A percentile compares a stretch with the other conserved stretches of the same genome.
These are phyloP conservation scores for Helicoverpa zea DNA, from an alignment of 1,140 invertebrate genomes.

Conservation along the genomic window DNA sequence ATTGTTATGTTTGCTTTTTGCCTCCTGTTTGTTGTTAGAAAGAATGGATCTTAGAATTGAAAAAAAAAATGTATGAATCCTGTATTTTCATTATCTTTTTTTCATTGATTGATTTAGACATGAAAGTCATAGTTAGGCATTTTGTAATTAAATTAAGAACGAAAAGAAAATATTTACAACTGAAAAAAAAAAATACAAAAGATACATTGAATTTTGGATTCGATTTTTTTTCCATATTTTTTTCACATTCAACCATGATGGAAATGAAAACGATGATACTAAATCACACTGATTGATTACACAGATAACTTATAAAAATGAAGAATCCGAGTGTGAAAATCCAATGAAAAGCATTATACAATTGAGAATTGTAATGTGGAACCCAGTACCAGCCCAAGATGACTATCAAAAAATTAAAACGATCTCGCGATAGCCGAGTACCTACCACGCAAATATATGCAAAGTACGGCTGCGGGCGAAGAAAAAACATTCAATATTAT, in stretches of 20 bases:
- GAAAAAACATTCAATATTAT: conserved; percentile 47
- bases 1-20: conserved; percentile 29
- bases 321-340: conserved; percentile 29
- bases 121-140: no score
- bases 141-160: no score
- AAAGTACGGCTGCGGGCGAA: conserved; percentile 21
- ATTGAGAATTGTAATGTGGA: conserved; percentile 24
- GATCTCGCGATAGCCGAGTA: conserved; percentile 7
- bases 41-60: background rate
- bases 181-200: background rate
- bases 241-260: conserved; percentile 4
- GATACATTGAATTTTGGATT: background rate
- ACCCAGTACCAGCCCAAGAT: conserved; percentile 27
- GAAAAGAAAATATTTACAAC: no score
- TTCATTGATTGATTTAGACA: no score
- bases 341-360: conserved; percentile 32
- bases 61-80: no score
- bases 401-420: conserved; percentile 45
- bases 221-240: background rate
- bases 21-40: background rate
- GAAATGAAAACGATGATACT: conserved; percentile 19
- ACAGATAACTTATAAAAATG: conserved; percentile 24
- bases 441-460: conserved; percentile 31
- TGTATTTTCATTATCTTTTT: no score
- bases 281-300: conserved; percentile 36